phyloP scores from a whole-genome alignment of 2,797 vertebrate species.

The Manis javanica region DNA sequence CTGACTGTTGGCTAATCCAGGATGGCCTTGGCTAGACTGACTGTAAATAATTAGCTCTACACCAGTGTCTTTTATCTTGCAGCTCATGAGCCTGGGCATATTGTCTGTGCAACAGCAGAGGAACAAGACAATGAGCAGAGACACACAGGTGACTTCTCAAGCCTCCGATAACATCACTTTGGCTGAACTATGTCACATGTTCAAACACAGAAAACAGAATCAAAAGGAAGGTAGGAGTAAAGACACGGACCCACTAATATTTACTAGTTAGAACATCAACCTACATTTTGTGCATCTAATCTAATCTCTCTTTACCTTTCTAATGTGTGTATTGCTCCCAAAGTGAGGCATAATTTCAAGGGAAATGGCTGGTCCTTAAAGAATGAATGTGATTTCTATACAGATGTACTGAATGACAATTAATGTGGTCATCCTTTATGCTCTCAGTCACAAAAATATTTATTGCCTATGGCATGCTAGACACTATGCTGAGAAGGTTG shows the following conservation, averaged over 20 bases:
- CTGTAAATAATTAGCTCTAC: neutral
- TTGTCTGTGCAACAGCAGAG: neutral
- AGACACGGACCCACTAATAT: neutral
- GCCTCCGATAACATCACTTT: neutral
- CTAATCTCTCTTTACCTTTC: neutral
- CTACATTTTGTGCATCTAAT: neutral
- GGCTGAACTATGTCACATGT: neutral
- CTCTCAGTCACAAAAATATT: conserved; percentile 19
- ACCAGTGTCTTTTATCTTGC: conserved; percentile 16
- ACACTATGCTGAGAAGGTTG: neutral
- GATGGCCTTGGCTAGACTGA: neutral
- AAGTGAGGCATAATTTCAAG: neutral
- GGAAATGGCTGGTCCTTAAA: neutral
- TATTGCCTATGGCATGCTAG: neutral
- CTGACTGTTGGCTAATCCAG: neutral
- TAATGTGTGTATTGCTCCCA: neutral
- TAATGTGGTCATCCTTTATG: neutral
- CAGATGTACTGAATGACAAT: neutral
- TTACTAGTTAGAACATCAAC: conserved; percentile 6
- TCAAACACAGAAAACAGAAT: neutral
- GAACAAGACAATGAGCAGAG: neutral
- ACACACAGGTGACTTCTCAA: neutral
- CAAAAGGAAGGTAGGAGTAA: neutral
- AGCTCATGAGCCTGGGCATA: neutral
- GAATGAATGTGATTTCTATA: conserved; percentile 16